phyloP scores from a whole-genome alignment of 1,140 invertebrate species.

The Drosophila micromelanica region DNA sequence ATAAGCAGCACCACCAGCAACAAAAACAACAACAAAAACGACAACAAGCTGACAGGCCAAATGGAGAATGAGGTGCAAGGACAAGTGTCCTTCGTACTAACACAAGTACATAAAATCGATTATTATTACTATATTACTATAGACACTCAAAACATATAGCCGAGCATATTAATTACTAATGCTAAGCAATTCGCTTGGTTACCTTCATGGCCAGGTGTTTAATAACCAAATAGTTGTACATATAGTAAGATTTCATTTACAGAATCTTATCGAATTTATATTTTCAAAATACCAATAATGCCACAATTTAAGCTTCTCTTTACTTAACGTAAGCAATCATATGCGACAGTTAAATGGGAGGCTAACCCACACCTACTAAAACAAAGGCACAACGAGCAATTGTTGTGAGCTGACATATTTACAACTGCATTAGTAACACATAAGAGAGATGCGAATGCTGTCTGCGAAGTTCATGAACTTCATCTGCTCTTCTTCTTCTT shows the following conservation, averaged over 20 bases:
- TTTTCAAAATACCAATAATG: slow-evolving; percentile 18
- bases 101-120: slow-evolving; percentile 35
- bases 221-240: neutral
- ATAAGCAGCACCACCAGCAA: slow-evolving; percentile 33
- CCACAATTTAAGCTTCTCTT: slow-evolving; percentile 12
- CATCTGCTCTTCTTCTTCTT: no score
- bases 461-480: neutral
- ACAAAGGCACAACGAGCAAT: neutral
- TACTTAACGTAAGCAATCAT: neutral
- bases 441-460: neutral
- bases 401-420: neutral
- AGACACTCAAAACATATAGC: slow-evolving; percentile 13
- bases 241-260: slow-evolving; percentile 1
- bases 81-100: slow-evolving; percentile 8
- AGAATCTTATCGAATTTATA: neutral
- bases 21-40: slow-evolving; percentile 22
- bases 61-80: slow-evolving; percentile 4
- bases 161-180: slow-evolving; percentile 40
- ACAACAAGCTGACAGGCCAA: slow-evolving; percentile 55
- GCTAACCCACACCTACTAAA: neutral
- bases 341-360: neutral
- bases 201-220: neutral
- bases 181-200: slow-evolving; percentile 19
- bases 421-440: neutral
- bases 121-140: slow-evolving; percentile 21